Evolutionary conservation across 1,140 invertebrate genomes (phyloP), one percentile per base, ranked within the genome.

Genomic region (Trypoxylus dichotomus): DNA sequence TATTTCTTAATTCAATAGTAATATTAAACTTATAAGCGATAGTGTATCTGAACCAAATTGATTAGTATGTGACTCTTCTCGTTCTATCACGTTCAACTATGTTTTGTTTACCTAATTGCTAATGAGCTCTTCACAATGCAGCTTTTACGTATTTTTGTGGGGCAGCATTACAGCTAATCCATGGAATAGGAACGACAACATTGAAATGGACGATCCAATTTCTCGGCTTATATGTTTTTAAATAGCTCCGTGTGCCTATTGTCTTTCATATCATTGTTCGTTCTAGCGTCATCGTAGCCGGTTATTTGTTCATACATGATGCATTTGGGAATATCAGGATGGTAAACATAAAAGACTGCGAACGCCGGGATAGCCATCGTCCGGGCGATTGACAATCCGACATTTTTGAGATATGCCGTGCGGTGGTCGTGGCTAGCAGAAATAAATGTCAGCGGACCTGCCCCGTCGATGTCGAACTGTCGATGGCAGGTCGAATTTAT

Each of bases 401-500:
- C 6, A 27, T 68, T 68, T 68, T 24, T 19, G 8, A 68, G 60
- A 68, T 68, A 68, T 25, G 11, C 24, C 24, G 27, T 13, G 8
- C 60, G 24, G 13, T 24, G 60, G 27, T 7, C 60, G 60, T 27
- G 60, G 60, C 25, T 27, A 24, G 24, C 60, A 68, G 60, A 68
- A 68, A 68, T 68, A 68, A 68, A 68, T 29, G 60, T 68, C 60
- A 68, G 8, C 60, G 21, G 60, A 25, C 60, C 60, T 27, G 60
- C 60, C 60, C 60, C 8, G 60, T 24, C 24, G 60, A 15, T 68
- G 60, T 68, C 27, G 60, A 68, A 68, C 60, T 68, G 60, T 68
- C 60, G 60, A 68, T 68, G 27, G 60, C 60, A 68, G 60, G 60
- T 68, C 60, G 60, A 68, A 68, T 68, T 68, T 68, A 68, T 68